Conservation (phyloP, 2,113 vertebrate species). For the Eubucco bourcierii region DNA sequence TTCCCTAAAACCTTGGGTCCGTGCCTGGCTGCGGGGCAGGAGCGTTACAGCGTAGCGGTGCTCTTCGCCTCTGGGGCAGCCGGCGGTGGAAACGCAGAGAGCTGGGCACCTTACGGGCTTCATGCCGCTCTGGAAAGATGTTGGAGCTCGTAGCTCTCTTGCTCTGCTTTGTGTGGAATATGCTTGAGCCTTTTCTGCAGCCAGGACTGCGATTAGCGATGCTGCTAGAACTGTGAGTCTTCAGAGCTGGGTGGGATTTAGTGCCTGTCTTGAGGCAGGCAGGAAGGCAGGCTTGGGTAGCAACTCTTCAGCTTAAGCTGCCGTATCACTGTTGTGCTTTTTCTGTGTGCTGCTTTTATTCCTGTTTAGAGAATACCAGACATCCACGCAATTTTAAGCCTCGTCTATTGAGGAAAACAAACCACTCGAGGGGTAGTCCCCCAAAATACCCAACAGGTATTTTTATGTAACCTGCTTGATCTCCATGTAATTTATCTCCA, state of each 20-base stretch:
- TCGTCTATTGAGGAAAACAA: conserved; percentile 17
- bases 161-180: conserved; percentile 2
- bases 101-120: neutral
- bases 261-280: neutral
- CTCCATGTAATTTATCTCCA: conserved; percentile 20
- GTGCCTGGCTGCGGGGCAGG: neutral
- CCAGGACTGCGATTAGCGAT: neutral
- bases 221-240: neutral
- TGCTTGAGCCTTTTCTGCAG: neutral
- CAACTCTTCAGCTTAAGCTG: neutral
- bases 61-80: neutral
- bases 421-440: neutral
- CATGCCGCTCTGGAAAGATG: neutral
- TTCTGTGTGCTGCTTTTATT: neutral
- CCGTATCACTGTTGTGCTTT: neutral
- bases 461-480: conserved; percentile 21
- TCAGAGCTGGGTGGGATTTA: neutral
- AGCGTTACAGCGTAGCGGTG: neutral
- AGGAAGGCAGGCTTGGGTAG: neutral
- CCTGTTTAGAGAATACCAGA: conserved; percentile 1
- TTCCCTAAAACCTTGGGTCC: neutral
- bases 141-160: neutral
- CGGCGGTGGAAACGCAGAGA: neutral
- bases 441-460: neutral
- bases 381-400: neutral